phyloP scores from a whole-genome alignment of 2,797 vertebrate genomes.

The Erethizon dorsatum region DNA sequence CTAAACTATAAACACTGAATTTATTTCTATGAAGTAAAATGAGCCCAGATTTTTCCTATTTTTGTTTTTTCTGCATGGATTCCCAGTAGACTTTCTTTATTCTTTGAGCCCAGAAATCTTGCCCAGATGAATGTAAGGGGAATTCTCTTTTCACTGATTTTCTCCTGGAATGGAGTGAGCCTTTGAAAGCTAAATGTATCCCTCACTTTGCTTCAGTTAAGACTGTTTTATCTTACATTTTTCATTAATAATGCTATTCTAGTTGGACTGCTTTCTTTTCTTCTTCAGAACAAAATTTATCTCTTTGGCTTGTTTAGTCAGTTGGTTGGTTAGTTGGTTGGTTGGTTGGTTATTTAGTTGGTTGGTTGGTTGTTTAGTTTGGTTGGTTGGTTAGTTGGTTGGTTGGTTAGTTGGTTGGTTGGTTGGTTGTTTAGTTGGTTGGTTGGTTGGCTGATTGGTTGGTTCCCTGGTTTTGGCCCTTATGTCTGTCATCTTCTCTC shows the following conservation, averaged over 20 bases:
- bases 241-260: slow-evolving; percentile 16
- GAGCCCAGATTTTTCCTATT: not conserved
- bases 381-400: not conserved
- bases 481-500: not conserved
- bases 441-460: not conserved
- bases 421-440: not conserved
- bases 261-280: not conserved
- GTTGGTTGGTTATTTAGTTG: not conserved
- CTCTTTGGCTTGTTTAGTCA: not conserved
- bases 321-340: not conserved
- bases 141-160: slow-evolving; percentile 45
- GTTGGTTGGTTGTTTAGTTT: not conserved
- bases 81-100: slow-evolving; percentile 12
- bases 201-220: not conserved
- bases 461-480: slow-evolving; percentile 21
- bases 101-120: slow-evolving; percentile 18
- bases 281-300: not conserved
- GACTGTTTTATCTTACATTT: not conserved
- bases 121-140: not conserved
- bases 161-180: not conserved
- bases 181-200: not conserved
- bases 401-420: not conserved
- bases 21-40: not conserved
- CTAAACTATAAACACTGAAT: not conserved
- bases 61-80: not conserved